Base-by-base conservation (phyloP, 2,113 vertebrate species). In the Urocynchramus pylzowi region DNA sequence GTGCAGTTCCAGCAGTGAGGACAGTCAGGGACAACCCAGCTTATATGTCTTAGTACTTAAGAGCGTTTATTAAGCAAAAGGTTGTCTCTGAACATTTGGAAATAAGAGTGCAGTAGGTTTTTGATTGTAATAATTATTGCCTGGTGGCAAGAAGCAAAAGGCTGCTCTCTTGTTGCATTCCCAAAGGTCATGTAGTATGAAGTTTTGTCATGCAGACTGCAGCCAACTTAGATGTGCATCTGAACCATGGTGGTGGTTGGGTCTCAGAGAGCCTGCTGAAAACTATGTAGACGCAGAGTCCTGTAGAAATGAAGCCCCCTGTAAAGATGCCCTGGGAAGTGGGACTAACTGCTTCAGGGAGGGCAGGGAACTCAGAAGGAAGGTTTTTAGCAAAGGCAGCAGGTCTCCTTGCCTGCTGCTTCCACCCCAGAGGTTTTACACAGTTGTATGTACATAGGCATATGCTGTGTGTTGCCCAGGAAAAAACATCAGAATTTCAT, bases 361-460 rank as follows among this genome's bases (percentile, higher is more conserved):
- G 5, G 6, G 37, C 33, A 50, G 45, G 60, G 59, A 79, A 19
- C 45, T 71, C 24, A 3, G 63, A 61, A 70, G 47, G 22, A 77
- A 13, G 45, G 22, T 56, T 67, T 76, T 47, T 70, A 65, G 67
- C 21, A n/a, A 70, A 42, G 67, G 59, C 44, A 45, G 61, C 44
- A 53, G 53, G 28, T 31, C 18, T 41, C 11, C 9, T 37, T 68
- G 20, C n/a, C 42, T 63, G 8, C 60, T 60, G n/a, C 61, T 53
- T 41, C 31, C 42, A 54, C 6, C 41, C 20, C 19, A 16, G 74
- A 28, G n/a, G 4, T 60, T 77, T 68, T 44, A 21, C 3, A 2
- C 15, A 16, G 41, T 7, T 33, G 11, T 23, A 3, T 0, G 0
- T 44, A 22, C 2, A 3, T 3, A 27, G 69, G 27, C 2, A 1